Conservation (phyloP, 2,797 vertebrate genomes). For the Scolopax rusticola region DNA sequence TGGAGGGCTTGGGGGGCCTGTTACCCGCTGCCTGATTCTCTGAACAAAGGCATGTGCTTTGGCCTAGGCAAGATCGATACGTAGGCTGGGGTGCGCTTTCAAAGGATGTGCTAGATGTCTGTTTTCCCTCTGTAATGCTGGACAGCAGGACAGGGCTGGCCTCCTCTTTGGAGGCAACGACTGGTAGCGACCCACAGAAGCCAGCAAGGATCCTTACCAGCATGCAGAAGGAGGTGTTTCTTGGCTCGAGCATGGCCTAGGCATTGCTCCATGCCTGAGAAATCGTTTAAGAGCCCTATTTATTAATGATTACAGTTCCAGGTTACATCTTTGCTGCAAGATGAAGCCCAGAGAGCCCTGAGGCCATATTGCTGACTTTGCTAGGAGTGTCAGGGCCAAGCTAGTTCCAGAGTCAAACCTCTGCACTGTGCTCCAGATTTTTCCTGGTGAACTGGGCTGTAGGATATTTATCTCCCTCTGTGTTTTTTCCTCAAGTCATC, state of each 20-base stretch:
- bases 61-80: background rate
- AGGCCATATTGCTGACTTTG: background rate
- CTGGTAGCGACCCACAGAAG: background rate
- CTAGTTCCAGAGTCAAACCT: background rate
- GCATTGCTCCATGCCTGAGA: background rate
- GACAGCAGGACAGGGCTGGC: background rate
- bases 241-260: background rate
- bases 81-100: background rate
- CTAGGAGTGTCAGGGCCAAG: background rate
- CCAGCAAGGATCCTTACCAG: background rate
- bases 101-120: background rate
- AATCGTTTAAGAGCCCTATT: background rate
- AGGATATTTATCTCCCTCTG: background rate
- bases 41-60: background rate
- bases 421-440: background rate
- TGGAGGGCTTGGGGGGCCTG: background rate
- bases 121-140: background rate
- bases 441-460: background rate
- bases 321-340: background rate
- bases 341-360: background rate
- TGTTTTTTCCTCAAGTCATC: background rate
- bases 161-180: background rate
- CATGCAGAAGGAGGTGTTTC: background rate
- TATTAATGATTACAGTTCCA: background rate
- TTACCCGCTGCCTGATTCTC: background rate